Conservation (phyloP, 2,113 vertebrate genomes). For the Tyto alba region DNA sequence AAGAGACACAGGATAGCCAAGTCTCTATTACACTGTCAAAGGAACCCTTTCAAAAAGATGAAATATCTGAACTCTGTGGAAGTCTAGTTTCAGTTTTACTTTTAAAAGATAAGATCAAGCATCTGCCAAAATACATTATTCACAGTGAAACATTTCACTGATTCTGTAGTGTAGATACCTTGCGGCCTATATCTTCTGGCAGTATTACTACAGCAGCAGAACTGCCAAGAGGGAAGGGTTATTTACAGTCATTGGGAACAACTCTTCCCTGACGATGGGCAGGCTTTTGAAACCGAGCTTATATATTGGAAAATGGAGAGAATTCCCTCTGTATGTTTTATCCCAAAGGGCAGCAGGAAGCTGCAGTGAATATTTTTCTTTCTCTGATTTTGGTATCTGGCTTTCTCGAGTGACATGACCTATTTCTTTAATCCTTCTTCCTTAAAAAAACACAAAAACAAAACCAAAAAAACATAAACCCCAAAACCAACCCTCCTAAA, state of each 20-base stretch:
- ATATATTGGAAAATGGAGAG: not conserved
- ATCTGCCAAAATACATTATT: slow-evolving; percentile 54
- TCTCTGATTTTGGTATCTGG: not conserved
- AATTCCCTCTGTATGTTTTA: not conserved
- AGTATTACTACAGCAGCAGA: not conserved
- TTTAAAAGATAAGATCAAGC: slow-evolving; percentile 37
- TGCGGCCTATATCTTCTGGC: slow-evolving; percentile 21
- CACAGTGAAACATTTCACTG: slow-evolving; percentile 44
- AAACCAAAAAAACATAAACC: not conserved
- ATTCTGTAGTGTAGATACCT: slow-evolving; percentile 3
- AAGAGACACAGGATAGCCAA: not conserved
- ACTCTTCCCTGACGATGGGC: not conserved
- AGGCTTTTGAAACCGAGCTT: not conserved
- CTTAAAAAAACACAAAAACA: not conserved
- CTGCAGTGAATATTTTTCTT: not conserved
- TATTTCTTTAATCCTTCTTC: not conserved
- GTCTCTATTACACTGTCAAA: slow-evolving; percentile 17
- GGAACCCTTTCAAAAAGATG: not conserved
- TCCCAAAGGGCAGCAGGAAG: not conserved
- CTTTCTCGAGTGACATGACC: not conserved
- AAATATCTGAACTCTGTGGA: slow-evolving; percentile 15
- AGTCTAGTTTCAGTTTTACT: slow-evolving; percentile 35
- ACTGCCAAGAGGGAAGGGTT: slow-evolving; percentile 22
- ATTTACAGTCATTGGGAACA: slow-evolving; percentile 18
- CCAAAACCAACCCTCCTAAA: not conserved